Conservation (phyloP, 2,888 invertebrate species). For the Amblyjoppa fuscipennis region DNA sequence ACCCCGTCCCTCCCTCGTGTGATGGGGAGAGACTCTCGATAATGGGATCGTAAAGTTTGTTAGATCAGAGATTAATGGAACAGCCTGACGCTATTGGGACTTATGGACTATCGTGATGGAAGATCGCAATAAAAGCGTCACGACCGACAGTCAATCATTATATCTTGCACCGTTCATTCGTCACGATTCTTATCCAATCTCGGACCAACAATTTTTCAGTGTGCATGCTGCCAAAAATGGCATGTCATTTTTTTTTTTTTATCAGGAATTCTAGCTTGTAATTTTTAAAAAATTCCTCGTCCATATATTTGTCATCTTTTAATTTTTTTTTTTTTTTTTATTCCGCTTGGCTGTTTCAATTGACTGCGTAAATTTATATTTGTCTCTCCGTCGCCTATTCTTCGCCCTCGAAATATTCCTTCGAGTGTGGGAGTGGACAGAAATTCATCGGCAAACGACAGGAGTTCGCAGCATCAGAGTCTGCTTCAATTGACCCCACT, state of each 20-base stretch:
- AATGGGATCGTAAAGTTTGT: slow-evolving; percentile 60
- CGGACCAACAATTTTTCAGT: not conserved
- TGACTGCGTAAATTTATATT: slow-evolving; percentile 17
- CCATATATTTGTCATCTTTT: not conserved
- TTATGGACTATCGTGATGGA: slow-evolving; percentile 41
- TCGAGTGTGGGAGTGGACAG: slow-evolving; percentile 80
- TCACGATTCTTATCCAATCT: not conserved
- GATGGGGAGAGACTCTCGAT: slow-evolving; percentile 44
- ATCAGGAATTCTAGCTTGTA: too few relatives aligned
- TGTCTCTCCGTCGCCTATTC: slow-evolving; percentile 3
- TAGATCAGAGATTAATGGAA: slow-evolving; percentile 50
- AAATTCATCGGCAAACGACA: slow-evolving; percentile 71
- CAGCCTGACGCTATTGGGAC: slow-evolving; percentile 43
- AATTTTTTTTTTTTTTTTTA: not conserved
- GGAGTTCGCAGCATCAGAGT: slow-evolving; percentile 66
- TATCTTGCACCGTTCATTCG: not conserved
- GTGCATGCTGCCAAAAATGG: too few relatives aligned
- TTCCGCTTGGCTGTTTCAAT: not conserved
- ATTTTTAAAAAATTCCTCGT: not conserved
- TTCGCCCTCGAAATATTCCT: slow-evolving; percentile 75
- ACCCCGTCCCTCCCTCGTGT: slow-evolving; percentile 1
- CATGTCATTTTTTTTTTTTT: too few relatives aligned
- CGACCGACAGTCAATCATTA: slow-evolving; percentile 7
- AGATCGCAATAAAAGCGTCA: slow-evolving; percentile 25
- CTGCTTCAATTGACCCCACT: slow-evolving; percentile 82